phyloP scores from a whole-genome alignment of 2,888 invertebrate genomes.

The Ashinkailepas kermadecensis region DNA sequence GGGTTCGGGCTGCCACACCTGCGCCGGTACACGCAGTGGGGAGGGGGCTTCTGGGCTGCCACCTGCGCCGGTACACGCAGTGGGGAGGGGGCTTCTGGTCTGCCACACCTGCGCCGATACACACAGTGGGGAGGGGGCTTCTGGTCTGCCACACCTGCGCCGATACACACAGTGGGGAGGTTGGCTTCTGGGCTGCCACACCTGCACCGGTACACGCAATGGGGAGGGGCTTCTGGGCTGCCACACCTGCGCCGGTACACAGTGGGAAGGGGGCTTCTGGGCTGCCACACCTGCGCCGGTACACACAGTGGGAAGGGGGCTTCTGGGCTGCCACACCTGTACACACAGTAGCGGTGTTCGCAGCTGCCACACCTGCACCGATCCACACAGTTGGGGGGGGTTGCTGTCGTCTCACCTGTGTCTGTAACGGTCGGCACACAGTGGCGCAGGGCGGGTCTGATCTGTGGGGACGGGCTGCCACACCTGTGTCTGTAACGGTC shows the following conservation, averaged over 20 bases:
- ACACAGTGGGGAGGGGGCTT: background rate
- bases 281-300: background rate
- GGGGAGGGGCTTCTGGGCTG: too few species aligned
- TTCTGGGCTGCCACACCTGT: background rate
- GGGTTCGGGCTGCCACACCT: background rate
- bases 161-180: background rate
- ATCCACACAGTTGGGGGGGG: too few species aligned
- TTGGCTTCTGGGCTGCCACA: background rate
- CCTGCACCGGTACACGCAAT: background rate
- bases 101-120: too few species aligned
- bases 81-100: too few species aligned
- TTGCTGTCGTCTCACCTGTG: too few species aligned
- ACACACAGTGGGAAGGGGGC: background rate
- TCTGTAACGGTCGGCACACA: too few species aligned
- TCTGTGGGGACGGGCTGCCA: background rate
- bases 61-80: background rate
- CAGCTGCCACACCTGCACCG: background rate
- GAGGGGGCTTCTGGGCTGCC: background rate
- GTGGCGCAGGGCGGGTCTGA: background rate
- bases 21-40: background rate
- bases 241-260: too few species aligned
- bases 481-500: background rate
- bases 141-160: background rate
- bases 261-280: background rate
- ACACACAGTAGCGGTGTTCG: background rate